Evolutionary conservation across 2,888 invertebrate species (phyloP).

Genomic region (Saturnia pavonia): DNA sequence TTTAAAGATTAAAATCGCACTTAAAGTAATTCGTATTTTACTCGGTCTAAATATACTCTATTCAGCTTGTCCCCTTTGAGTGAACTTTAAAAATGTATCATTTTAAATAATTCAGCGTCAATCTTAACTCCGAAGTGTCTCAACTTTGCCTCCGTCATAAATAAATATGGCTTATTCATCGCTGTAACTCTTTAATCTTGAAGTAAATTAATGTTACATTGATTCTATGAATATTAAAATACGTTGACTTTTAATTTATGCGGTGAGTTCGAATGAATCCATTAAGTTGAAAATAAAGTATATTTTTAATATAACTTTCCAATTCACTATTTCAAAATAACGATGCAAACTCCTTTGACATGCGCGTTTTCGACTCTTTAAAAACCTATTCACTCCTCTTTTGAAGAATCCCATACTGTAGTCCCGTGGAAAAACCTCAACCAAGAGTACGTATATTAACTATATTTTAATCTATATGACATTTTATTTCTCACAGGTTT

Average conservation of each 20-base stretch:
- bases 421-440: too few relatives aligned
- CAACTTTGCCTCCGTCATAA: constrained; percentile 33
- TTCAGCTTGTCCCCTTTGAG: constrained; percentile 15
- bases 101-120: constrained; percentile 39
- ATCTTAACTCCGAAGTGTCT: constrained; percentile 34
- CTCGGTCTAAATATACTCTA: not conserved
- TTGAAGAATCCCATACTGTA: too few relatives aligned
- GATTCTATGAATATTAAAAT: not conserved
- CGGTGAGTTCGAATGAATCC: too few relatives aligned
- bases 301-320: too few relatives aligned
- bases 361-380: too few relatives aligned
- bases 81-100: constrained; percentile 32
- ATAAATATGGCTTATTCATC: constrained; percentile 33
- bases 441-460: too few relatives aligned
- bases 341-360: too few relatives aligned
- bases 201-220: not conserved
- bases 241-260: not conserved
- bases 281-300: too few relatives aligned
- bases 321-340: too few relatives aligned
- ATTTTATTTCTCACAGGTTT: too few relatives aligned
- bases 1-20: not conserved
- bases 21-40: not conserved
- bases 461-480: too few relatives aligned
- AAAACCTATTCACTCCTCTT: too few relatives aligned
- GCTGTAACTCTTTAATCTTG: not conserved